These are phyloP conservation scores for Drosophila santomea DNA, from an alignment of 1,140 invertebrate genomes.

Conservation along the genomic window DNA sequence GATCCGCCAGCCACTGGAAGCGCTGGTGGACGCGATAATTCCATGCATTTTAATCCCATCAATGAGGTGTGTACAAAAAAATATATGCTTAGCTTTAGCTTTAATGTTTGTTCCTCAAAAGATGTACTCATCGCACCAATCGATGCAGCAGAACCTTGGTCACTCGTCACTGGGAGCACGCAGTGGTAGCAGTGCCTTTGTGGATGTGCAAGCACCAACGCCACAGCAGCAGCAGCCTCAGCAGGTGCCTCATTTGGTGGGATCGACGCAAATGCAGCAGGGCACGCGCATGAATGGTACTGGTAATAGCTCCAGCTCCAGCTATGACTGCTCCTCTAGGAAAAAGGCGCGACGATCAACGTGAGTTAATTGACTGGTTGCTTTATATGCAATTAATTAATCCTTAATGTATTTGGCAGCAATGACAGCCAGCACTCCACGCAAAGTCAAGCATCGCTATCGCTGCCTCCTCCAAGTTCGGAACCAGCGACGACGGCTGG, in stretches of 20 bases:
- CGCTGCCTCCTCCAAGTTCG: constrained; percentile 62
- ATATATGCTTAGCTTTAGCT: background rate
- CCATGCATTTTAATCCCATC: constrained; percentile 82
- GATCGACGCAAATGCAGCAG: constrained; percentile 34
- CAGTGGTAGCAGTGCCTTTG: constrained; percentile 53
- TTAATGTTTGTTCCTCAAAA: constrained; percentile 8
- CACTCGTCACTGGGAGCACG: constrained; percentile 57
- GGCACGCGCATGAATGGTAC: constrained; percentile 69
- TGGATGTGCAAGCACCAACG: constrained; percentile 54
- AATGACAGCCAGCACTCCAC: constrained; percentile 81
- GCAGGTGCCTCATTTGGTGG: constrained; percentile 25
- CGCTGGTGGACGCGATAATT: constrained; percentile 42
- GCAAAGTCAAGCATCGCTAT: constrained; percentile 74
- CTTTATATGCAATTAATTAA: background rate
- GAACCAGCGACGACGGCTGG: constrained; percentile 16
- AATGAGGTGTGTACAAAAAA: constrained; percentile 60
- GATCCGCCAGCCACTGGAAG: constrained; percentile 17
- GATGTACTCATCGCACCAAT: constrained; percentile 70
- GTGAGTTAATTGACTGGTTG: constrained; percentile 33
- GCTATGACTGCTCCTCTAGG: constrained; percentile 76
- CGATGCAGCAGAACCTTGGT: constrained; percentile 25
- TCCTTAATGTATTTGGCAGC: constrained; percentile 18
- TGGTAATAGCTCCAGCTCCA: constrained; percentile 19
- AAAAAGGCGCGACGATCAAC: constrained; percentile 86
- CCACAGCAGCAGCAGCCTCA: constrained; percentile 47